Base-by-base conservation (phyloP, 2,113 vertebrate species). In the Leucosticte australis region DNA sequence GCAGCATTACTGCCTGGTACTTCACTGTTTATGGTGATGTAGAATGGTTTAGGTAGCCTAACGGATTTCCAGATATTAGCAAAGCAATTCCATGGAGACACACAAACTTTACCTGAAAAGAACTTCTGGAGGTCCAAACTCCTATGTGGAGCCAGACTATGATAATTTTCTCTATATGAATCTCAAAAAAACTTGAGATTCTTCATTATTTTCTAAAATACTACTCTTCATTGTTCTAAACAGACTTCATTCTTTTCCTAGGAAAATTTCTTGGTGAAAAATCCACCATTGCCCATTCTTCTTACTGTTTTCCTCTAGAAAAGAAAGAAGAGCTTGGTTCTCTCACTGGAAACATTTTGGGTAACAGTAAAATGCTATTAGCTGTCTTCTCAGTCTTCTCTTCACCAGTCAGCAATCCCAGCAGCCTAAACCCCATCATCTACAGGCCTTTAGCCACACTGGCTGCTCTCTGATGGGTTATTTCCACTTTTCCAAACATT, bases 341-440 rank as follows among this genome's bases (percentile, higher is more conserved):
- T 56, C 5, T 35, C 26, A 56, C 0, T n/a, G 4, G 16, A 3
- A 89, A 19, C 16, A 0, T 53, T 73, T 56, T 16, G 19, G 2
- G 3, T 30, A 78, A 12, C 14, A 57, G 21, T 33, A 74, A 71
- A 56, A 69, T 30, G 2, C 8, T 50, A 24, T 26, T 44, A 30
- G 2, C 10, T 79, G 22, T 71, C 19, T 41, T 5, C 15, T 59
- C 39, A 62, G 6, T 20, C 4, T 52, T 68, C n/a, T 71, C 27
- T 80, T 93, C 14, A 50, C 2, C 37, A 62, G 16, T 26, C 44
- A 78, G 13, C 7, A 67, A 77, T 4, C 3, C 18, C 23, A 70
- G 10, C 3, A 30, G 4, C 17, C 10, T 27, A 59, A 87, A 75
- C 4, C 3, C 5, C 3, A 23, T 5, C 16, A 1, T 1, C 7